Base-by-base conservation (phyloP, 2,888 invertebrate genomes). In the Elmis aenea region DNA sequence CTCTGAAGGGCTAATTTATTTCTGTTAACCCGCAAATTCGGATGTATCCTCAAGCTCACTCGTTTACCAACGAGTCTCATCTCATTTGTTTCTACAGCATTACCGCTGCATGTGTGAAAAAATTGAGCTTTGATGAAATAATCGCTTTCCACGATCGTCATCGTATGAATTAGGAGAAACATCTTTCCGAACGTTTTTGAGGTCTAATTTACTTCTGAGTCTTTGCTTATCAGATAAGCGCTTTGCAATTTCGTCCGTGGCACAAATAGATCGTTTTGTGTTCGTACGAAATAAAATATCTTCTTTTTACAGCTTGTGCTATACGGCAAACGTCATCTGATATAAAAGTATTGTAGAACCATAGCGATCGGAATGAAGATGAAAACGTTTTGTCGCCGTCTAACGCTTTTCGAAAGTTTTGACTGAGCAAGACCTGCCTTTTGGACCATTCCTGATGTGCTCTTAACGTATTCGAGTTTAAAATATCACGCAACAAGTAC, bases 271-370 rank as follows among this genome's bases (percentile, higher is more conserved):
- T 52, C 21, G 38, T 35, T 45, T 44, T 52, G 31, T 49, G 30
- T 16, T 34, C 30, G 38, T 37, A 47, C 32, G 46, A 35, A 14
- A 51, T 48, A 36, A 48, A 51, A 38, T 57, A 58, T 57, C 56
- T 66, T 61, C 62, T 63, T 43, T 62, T 63, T 52, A 56, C 55
- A 36, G 63, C 60, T 55, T 55, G 53, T 37, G 54, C 53, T 37
- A 55, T 48, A 38, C 51, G 55, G 54, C 53, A 52, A 46, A 53
- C 63, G 69, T 70, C 70, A 69, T 67, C 70, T 70, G 60, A 66
- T 60, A 61, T 57, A 54, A 48, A 51, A 50, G 38, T 46, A 42
- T 44, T 58, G 55, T 32, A 55, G 45, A 48, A 55, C 50, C 51
- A 57, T 46, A 45, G 46, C 38, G 38, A 48, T 34, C 43, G 53